Conservation (phyloP, 2,113 vertebrate genomes). For the Dolichallabes microphthalmus region DNA sequence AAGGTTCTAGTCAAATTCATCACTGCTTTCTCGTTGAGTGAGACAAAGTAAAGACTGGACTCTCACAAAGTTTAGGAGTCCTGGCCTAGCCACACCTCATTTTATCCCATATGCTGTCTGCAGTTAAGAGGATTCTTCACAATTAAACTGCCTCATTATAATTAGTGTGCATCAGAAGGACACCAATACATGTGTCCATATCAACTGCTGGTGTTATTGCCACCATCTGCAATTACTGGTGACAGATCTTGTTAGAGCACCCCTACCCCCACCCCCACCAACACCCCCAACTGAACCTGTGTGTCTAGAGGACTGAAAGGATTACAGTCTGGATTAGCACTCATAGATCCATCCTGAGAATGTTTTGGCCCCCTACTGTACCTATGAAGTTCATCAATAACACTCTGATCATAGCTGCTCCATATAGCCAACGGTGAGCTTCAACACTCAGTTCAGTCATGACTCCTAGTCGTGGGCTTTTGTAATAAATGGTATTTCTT, state of each 20-base stretch:
- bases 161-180: neutral
- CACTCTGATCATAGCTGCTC: neutral
- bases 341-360: neutral
- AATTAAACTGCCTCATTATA: neutral
- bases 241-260: neutral
- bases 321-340: neutral
- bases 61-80: neutral
- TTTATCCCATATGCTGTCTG: too few species aligned
- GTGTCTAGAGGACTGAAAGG: neutral
- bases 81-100: neutral
- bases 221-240: neutral
- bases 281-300: too few species aligned
- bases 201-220: neutral
- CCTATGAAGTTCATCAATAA: neutral
- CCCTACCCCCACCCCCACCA: too few species aligned
- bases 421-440: neutral
- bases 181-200: neutral
- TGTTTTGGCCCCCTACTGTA: neutral
- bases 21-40: neutral
- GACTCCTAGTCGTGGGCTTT: neutral
- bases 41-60: neutral
- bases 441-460: neutral
- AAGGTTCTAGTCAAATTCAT: neutral
- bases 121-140: neutral
- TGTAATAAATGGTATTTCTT: neutral